phyloP scores from a whole-genome alignment of 2,888 invertebrate species.

The Agrypnus murinus region DNA sequence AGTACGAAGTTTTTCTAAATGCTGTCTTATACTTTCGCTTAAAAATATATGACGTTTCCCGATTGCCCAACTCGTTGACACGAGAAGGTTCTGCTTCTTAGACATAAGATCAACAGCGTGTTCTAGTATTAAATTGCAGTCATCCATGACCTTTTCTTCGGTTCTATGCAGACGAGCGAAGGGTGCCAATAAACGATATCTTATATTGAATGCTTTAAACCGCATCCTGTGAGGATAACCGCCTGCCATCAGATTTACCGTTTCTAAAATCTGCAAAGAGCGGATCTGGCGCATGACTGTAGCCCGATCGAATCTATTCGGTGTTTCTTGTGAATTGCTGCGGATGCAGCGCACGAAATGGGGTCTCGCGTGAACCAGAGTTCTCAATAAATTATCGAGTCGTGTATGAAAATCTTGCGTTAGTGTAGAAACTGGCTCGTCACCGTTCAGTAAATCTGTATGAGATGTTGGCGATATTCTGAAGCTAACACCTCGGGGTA shows the following conservation, averaged over 20 bases:
- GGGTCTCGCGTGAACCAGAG: slow-evolving; percentile 93
- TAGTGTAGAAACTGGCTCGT: slow-evolving; percentile 90
- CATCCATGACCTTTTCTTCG: slow-evolving; percentile 85
- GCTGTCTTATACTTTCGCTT: slow-evolving; percentile 94
- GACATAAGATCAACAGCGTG: slow-evolving; percentile 77
- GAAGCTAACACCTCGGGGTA: slow-evolving; percentile 86
- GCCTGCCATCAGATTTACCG: slow-evolving; percentile 95
- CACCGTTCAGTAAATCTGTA: slow-evolving; percentile 86
- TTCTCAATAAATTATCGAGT: slow-evolving; percentile 92
- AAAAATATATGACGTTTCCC: slow-evolving; percentile 96
- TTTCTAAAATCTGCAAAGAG: slow-evolving; percentile 91
- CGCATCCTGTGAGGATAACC: slow-evolving; percentile 97
- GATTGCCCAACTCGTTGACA: slow-evolving; percentile 90
- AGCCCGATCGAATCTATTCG: slow-evolving; percentile 88
- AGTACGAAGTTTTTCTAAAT: slow-evolving; percentile 87
- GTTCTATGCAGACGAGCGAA: slow-evolving; percentile 79
- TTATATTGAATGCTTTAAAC: slow-evolving; percentile 91
- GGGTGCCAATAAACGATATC: slow-evolving; percentile 90
- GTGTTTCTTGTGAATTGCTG: slow-evolving; percentile 87
- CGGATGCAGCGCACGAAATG: slow-evolving; percentile 96
- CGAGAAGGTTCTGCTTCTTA: slow-evolving; percentile 74
- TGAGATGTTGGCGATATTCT: slow-evolving; percentile 93
- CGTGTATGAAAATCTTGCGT: slow-evolving; percentile 97
- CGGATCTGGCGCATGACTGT: slow-evolving; percentile 92
- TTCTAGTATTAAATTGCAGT: slow-evolving; percentile 84